Conservation (phyloP, 2,888 invertebrate genomes). For the Drosophila emarginata region DNA sequence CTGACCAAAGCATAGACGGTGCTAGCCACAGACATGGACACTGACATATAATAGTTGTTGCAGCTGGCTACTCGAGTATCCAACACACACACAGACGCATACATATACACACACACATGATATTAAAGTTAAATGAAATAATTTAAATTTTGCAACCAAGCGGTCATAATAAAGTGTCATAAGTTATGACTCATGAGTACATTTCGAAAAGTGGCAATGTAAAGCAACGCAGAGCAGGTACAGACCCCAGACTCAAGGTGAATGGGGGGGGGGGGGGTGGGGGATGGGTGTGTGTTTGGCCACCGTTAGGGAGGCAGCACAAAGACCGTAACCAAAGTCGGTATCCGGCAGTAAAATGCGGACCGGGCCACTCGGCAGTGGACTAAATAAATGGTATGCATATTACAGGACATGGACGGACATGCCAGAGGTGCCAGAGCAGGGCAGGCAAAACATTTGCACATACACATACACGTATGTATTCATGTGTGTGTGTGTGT, state of each 20-base stretch:
- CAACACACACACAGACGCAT: not conserved
- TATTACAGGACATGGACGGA: conserved; percentile 9
- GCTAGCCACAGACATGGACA: not conserved
- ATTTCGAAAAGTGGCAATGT: conserved; percentile 13
- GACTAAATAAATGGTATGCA: conserved; percentile 27
- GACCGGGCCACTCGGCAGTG: conserved; percentile 18
- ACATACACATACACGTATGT: conserved; percentile 4
- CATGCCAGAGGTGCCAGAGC: conserved; percentile 7
- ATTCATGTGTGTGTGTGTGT: not conserved
- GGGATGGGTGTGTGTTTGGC: no score
- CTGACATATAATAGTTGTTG: not conserved
- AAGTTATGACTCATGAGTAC: conserved; percentile 34
- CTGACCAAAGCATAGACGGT: not conserved
- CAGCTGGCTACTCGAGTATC: not conserved
- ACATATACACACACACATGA: not conserved
- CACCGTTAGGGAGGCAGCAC: no score
- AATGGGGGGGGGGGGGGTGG: no score
- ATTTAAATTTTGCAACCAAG: conserved; percentile 33
- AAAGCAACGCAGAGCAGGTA: not conserved
- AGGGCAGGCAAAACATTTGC: conserved; percentile 14
- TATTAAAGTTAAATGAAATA: conserved; percentile 31
- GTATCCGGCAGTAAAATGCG: conserved; percentile 11
- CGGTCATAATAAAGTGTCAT: conserved; percentile 33
- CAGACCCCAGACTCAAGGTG: not conserved
- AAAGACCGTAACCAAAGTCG: not conserved